These are phyloP conservation scores for Thermophis baileyi DNA, from an alignment of 2,113 vertebrate species.

Conservation along the genomic window DNA sequence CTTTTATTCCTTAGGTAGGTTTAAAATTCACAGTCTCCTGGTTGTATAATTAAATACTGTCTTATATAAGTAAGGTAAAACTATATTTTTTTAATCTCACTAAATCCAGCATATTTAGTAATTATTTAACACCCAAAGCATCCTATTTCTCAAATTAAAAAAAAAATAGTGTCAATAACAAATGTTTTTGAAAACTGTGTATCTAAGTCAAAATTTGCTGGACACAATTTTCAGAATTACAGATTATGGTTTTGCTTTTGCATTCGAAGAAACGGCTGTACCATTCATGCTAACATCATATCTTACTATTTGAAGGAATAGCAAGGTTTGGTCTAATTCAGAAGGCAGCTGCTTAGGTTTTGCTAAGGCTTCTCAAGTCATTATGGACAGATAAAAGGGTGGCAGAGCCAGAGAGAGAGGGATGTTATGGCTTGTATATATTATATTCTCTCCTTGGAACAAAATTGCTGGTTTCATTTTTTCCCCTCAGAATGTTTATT, in stretches of 20 bases:
- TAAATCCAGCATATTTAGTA: neutral
- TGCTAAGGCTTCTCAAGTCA: neutral
- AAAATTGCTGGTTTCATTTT: conserved; percentile 10
- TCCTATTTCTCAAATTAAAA: neutral
- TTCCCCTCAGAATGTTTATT: conserved; percentile 21
- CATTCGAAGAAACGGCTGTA: neutral
- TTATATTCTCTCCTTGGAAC: conserved; percentile 15
- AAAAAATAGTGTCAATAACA: neutral
- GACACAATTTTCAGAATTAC: neutral
- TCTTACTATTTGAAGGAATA: neutral
- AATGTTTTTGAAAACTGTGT: neutral
- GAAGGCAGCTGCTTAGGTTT: neutral
- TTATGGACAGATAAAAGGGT: neutral
- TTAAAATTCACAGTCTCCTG: neutral
- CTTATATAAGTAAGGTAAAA: neutral
- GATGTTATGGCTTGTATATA: neutral
- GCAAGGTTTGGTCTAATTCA: too few species aligned
- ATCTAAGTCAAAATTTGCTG: neutral
- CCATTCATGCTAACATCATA: neutral
- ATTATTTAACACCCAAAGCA: neutral
- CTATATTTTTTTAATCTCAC: fast-evolving
- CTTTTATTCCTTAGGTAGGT: neutral
- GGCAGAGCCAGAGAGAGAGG: neutral
- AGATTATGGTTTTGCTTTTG: neutral
- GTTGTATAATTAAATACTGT: neutral